These are phyloP conservation scores for Aleiodes alternator DNA, from an alignment of 2,888 invertebrate genomes.

Conservation along the genomic window DNA sequence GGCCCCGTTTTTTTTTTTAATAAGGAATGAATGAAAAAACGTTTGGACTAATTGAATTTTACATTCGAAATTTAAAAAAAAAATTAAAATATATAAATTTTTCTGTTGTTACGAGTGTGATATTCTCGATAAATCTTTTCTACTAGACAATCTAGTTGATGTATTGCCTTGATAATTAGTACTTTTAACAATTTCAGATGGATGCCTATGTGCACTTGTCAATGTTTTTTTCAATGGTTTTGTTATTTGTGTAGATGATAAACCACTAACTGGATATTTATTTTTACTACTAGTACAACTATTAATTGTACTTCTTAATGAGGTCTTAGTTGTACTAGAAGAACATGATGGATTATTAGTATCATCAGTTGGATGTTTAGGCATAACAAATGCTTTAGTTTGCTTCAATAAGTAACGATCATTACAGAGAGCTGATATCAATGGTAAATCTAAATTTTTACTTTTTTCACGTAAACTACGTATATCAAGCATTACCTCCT, in stretches of 20 bases:
- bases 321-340: slow-evolving; percentile 43
- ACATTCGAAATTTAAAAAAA: not conserved
- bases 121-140: slow-evolving; percentile 69
- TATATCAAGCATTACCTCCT: slow-evolving; percentile 81
- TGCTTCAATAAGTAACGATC: slow-evolving; percentile 92
- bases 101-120: slow-evolving; percentile 67
- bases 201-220: slow-evolving; percentile 82
- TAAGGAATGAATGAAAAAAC: slow-evolving; percentile 31
- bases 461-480: slow-evolving; percentile 91
- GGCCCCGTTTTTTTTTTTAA: slow-evolving; percentile 45
- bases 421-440: slow-evolving; percentile 95
- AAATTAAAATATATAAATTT: not conserved
- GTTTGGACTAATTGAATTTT: not conserved
- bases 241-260: slow-evolving; percentile 79
- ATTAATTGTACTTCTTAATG: slow-evolving; percentile 65
- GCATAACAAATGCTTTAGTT: slow-evolving; percentile 90
- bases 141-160: slow-evolving; percentile 67
- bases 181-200: slow-evolving; percentile 80
- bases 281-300: slow-evolving; percentile 76
- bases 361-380: slow-evolving; percentile 79
- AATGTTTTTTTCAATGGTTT: slow-evolving; percentile 79
- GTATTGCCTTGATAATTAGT: slow-evolving; percentile 57
- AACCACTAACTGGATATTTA: slow-evolving; percentile 83
- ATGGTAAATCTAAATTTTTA: slow-evolving; percentile 91
- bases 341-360: slow-evolving; percentile 5